Percentiles rank a stretch among this genome's conserved stretches.
Conservation (phyloP, 1,140 invertebrate species). For the Caenorhabditis briggsae region DNA sequence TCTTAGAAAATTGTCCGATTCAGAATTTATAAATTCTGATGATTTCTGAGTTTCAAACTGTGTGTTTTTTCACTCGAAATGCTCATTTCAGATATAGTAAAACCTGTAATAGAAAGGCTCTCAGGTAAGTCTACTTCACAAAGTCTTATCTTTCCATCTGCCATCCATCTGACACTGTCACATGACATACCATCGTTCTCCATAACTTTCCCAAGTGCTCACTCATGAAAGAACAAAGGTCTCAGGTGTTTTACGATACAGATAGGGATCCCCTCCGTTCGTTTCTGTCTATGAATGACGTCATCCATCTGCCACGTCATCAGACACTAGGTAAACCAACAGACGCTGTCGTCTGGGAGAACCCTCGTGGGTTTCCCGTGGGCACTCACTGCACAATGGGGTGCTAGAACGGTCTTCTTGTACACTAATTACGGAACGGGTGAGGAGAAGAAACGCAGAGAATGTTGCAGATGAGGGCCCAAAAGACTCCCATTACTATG, state of each 20-base stretch:
- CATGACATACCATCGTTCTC: neutral
- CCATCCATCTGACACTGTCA: no score
- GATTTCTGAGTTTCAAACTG: no score
- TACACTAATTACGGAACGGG: conserved; percentile 12
- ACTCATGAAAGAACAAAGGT: conserved; percentile 27
- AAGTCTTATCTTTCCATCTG: neutral
- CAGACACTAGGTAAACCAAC: conserved; percentile 27
- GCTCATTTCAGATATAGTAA: no score
- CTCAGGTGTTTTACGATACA: conserved; percentile 17
- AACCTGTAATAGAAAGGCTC: no score
- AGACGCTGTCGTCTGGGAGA: neutral
- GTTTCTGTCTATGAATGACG: neutral
- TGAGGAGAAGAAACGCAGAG: neutral
- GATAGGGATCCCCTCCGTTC: neutral
- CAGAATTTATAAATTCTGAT: no score
- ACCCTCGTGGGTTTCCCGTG: neutral
- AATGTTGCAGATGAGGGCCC: neutral
- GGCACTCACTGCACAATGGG: neutral
- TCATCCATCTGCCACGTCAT: conserved; percentile 31
- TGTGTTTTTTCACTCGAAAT: no score
- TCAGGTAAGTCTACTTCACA: neutral
- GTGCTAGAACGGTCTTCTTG: conserved; percentile 25
- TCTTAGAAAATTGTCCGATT: no score
- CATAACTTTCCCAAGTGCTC: neutral
- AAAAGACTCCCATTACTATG: neutral